Conservation (phyloP, 2,888 invertebrate genomes). For the Pecten maximus region DNA sequence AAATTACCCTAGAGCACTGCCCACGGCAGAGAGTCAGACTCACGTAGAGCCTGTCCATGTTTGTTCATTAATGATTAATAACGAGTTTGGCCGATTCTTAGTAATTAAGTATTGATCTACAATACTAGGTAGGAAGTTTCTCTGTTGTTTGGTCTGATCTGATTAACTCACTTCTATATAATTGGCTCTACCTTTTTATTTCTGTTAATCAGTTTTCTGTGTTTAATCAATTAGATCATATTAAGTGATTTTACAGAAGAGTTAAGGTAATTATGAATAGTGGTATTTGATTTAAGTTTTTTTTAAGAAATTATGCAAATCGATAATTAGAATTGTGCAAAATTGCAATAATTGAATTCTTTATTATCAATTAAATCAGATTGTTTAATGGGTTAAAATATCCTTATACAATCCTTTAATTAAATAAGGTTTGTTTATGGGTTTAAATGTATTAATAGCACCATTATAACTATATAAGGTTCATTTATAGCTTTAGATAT, state of each 20-base stretch:
- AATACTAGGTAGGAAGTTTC: not conserved
- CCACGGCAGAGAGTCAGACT: not conserved
- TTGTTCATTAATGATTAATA: conserved; percentile 32
- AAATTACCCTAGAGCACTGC: conserved; percentile 30
- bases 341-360: too few relatives aligned
- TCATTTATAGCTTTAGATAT: too few relatives aligned
- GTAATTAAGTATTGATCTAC: conserved; percentile 23
- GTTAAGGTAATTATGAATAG: not conserved
- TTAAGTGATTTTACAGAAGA: not conserved
- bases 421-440: too few relatives aligned
- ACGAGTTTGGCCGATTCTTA: conserved; percentile 20
- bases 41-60: not conserved
- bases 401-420: too few relatives aligned
- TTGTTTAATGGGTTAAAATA: too few relatives aligned
- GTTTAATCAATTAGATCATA: not conserved
- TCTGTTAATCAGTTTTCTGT: not conserved
- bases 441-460: too few relatives aligned
- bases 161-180: not conserved
- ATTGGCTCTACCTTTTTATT: not conserved
- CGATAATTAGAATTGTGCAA: too few relatives aligned
- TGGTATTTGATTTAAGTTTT: not conserved
- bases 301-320: not conserved
- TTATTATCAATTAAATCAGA: too few relatives aligned
- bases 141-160: not conserved
- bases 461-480: too few relatives aligned